These are phyloP conservation scores for Lucifuga dentata DNA, from an alignment of 2,113 vertebrate genomes.

Conservation along the genomic window DNA sequence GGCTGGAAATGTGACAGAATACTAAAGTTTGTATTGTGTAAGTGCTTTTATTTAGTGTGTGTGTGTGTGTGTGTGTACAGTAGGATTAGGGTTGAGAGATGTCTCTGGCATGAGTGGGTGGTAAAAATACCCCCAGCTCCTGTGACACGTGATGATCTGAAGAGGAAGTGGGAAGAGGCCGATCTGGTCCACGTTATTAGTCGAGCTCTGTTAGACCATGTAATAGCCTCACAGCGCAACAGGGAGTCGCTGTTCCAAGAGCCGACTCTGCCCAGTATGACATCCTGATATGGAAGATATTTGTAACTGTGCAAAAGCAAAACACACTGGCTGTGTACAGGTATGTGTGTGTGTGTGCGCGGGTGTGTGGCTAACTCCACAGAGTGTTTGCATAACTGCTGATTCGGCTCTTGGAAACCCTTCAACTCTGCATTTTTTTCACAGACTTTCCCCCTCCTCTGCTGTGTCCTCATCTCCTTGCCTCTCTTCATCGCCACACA, in stretches of 20 bases:
- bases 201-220: slow-evolving; percentile 86
- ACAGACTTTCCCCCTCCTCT: slow-evolving; percentile 48
- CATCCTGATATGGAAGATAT: slow-evolving; percentile 78
- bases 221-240: slow-evolving; percentile 84
- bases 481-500: slow-evolving; percentile 66
- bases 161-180: slow-evolving; percentile 78
- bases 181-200: slow-evolving; percentile 84
- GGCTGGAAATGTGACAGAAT: too few species aligned
- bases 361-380: slow-evolving; percentile 45
- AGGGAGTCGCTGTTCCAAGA: slow-evolving; percentile 79
- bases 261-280: slow-evolving; percentile 78
- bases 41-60: background rate
- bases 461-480: slow-evolving; percentile 67
- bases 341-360: slow-evolving; percentile 52
- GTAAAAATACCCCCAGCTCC: slow-evolving; percentile 65
- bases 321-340: slow-evolving; percentile 71
- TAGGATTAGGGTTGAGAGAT: slow-evolving; percentile 55
- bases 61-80: slow-evolving; percentile 46
- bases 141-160: slow-evolving; percentile 79
- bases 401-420: slow-evolving; percentile 79
- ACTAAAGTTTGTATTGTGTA: too few species aligned
- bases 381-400: slow-evolving; percentile 84
- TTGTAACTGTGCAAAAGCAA: slow-evolving; percentile 54
- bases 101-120: slow-evolving; percentile 65
- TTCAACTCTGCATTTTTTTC: slow-evolving; percentile 79